Evolutionary conservation across 2,113 vertebrate genomes (phyloP), one percentile per base, ranked within the genome.

Genomic region (Rhinoderma darwinii): DNA sequence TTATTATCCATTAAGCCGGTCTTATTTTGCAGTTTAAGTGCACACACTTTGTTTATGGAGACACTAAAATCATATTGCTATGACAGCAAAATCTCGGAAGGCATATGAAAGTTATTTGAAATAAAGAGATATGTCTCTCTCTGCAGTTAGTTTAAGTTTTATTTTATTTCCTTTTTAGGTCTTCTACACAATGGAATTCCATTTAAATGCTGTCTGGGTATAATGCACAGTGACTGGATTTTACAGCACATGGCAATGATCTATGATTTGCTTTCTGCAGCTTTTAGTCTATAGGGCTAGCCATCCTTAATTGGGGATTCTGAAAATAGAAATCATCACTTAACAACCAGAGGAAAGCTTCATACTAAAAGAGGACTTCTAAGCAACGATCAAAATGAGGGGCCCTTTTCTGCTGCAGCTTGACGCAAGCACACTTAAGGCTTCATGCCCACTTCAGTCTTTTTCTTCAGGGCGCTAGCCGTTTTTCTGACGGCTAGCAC

Each of bases 21-120:
- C 51, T 56, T 39, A 80, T 80, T 80, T 25, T 59, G 47, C 77
- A 56, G 77, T 59, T 80, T 80, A 80, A 82, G 79, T 66, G 79
- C 79, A 66, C 77, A 80, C 54, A 43, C 59, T 66, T 82, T 82
- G 79, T 82, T 82, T 82, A 82, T 82, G 14, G 56, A 43, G 56
- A 56, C 59, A 44, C 37, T 66, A 66, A 82, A 66, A 66, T 82
- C 79, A 82, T 66, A 41, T 66, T 59, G 77, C 77, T 59, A 83
- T 70, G 43, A 83, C 81, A 83, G 81, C 63, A 70, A 20, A 66
- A 61, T 68, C 81, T 70, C 81, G 20, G n/a, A 66, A 83, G 63
- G 63, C 80, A 47, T 20, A 66, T 82, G 77, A 84, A 76, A 61
- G 72, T 18, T 76, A 63, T 76, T 56, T 76, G 51, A 22, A 61